Conservation (phyloP, 2,888 invertebrate genomes). For the Seladonia tumulorum region DNA sequence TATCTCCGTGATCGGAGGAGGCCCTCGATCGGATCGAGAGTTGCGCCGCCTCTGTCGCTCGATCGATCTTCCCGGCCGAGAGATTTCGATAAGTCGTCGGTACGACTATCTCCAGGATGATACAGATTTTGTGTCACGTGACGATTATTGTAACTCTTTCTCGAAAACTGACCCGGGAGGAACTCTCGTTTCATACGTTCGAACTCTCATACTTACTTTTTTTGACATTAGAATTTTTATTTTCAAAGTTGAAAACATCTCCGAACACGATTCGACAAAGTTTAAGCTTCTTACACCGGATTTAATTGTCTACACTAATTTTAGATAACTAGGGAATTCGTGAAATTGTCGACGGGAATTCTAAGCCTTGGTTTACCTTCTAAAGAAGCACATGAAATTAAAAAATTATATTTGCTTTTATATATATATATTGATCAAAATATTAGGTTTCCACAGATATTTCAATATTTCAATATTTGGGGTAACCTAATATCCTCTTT, state of each 20-base stretch:
- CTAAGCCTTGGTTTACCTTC: no score
- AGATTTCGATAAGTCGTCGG: constrained; percentile 66
- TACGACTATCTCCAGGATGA: constrained; percentile 48
- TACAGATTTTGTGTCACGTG: constrained; percentile 44
- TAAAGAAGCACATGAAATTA: no score
- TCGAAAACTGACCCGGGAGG: neutral
- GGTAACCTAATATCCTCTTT: no score
- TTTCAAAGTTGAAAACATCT: neutral
- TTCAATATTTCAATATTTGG: no score
- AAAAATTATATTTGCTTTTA: neutral
- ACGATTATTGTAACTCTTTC: constrained; percentile 11
- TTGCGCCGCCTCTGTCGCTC: constrained; percentile 17
- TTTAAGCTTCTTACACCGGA: no score
- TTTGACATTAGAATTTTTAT: neutral
- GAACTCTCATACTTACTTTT: neutral
- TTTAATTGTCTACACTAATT: no score
- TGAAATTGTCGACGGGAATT: no score
- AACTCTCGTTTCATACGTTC: neutral
- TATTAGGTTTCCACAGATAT: neutral
- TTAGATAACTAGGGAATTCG: no score
- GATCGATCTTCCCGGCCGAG: constrained; percentile 60
- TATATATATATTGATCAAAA: neutral
- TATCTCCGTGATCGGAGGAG: constrained; percentile 61
- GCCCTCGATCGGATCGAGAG: constrained; percentile 44
- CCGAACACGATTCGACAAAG: no score